Percentiles rank a stretch among this genome's conserved stretches.
These are phyloP conservation scores for Cephus pulcher DNA, from an alignment of 2,888 invertebrate genomes.

Conservation along the genomic window DNA sequence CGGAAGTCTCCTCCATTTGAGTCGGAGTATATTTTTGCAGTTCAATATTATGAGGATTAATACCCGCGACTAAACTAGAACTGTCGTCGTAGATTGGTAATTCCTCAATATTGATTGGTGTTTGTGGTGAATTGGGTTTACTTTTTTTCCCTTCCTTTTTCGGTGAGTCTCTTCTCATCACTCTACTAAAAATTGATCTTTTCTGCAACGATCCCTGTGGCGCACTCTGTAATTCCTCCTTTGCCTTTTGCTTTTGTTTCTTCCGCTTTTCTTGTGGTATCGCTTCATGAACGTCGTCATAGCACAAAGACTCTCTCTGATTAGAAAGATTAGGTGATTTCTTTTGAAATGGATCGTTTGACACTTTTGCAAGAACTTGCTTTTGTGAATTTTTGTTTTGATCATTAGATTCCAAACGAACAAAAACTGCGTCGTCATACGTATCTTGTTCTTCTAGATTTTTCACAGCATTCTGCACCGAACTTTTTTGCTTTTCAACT, in stretches of 20 bases:
- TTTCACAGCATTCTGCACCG: neutral
- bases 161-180: conserved; percentile 39
- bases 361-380: neutral
- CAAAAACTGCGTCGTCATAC: conserved; percentile 30
- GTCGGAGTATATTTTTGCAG: conserved; percentile 14
- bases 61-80: neutral
- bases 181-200: conserved; percentile 52
- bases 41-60: conserved; percentile 10
- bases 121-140: neutral
- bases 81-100: conserved; percentile 41
- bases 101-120: conserved; percentile 15
- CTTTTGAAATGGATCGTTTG: neutral
- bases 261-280: neutral
- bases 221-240: neutral
- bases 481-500: neutral
- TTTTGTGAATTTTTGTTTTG: neutral
- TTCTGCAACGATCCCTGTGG: conserved; percentile 41
- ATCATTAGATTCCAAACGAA: neutral
- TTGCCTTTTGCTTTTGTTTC: neutral
- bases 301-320: conserved; percentile 12
- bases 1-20: conserved; percentile 27
- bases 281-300: conserved; percentile 32
- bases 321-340: neutral
- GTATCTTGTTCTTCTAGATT: conserved; percentile 6
- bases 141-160: conserved; percentile 32